A percentile compares a stretch with the other conserved stretches of the same genome.
Evolutionary conservation across 2,888 invertebrate species (phyloP).

Genomic region (Eueremaeus valkanovi): DNA sequence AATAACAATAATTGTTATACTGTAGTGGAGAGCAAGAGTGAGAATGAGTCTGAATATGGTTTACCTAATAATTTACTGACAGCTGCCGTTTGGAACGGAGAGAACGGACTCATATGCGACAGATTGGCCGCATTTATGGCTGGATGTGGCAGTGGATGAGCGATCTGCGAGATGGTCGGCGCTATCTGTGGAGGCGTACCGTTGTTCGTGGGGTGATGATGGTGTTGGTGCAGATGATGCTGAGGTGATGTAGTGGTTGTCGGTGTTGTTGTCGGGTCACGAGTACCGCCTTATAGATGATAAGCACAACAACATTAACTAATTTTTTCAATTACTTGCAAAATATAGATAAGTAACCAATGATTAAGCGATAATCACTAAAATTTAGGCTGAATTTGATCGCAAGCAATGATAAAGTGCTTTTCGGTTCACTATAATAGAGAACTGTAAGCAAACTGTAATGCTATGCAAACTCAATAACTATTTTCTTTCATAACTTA

Average conservation of each 20-base stretch:
- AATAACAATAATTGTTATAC: constrained; percentile 13
- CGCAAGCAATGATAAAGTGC: constrained; percentile 10
- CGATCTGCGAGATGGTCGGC: constrained; percentile 2
- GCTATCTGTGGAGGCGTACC: constrained; percentile 16
- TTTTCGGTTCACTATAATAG: neutral
- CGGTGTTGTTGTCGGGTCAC: constrained; percentile 28
- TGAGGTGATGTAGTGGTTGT: constrained; percentile 29
- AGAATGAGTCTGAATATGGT: neutral
- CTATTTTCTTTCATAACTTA: neutral
- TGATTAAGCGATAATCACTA: constrained; percentile 36
- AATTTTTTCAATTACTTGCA: constrained; percentile 26
- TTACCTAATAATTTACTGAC: constrained; percentile 82
- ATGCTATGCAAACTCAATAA: constrained; percentile 9
- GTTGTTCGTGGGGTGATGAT: constrained; percentile 19
- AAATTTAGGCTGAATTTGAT: constrained; percentile 25
- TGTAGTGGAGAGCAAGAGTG: no score
- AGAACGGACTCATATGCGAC: constrained; percentile 36
- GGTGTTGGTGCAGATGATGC: constrained; percentile 28
- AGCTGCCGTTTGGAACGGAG: constrained; percentile 65
- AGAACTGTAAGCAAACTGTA: constrained; percentile 31
- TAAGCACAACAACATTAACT: constrained; percentile 16
- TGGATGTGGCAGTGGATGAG: constrained; percentile 32
- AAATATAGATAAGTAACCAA: constrained; percentile 16
- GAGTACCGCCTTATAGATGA: constrained; percentile 6
- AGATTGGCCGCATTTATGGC: neutral